Percentiles rank a stretch among this genome's conserved stretches.
phyloP scores from a whole-genome alignment of 1,140 invertebrate genomes.

The Trichomalopsis sarcophagae region DNA sequence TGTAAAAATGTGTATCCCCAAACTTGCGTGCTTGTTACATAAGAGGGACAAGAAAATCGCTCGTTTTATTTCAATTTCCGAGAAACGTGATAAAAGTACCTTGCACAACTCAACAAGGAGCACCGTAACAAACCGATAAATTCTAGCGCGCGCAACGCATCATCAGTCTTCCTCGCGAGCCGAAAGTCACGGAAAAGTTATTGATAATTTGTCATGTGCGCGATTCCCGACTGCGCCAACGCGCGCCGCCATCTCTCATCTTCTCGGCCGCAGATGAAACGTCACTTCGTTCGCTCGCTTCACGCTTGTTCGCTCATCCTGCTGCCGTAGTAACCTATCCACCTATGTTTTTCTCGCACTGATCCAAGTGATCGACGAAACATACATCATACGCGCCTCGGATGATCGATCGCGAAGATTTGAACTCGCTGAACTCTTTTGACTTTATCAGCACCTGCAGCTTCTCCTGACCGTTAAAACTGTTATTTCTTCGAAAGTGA shows the following conservation, averaged over 20 bases:
- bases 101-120: not conserved
- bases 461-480: not conserved
- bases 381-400: not conserved
- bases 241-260: constrained; percentile 50
- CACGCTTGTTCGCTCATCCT: not conserved
- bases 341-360: constrained; percentile 30
- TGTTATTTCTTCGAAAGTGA: not conserved
- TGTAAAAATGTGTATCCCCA: not conserved
- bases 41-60: not conserved
- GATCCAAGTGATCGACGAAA: constrained; percentile 31
- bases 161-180: constrained; percentile 44
- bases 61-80: not conserved
- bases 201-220: constrained; percentile 64
- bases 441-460: constrained; percentile 15
- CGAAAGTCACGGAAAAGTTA: constrained; percentile 58
- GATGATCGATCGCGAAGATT: constrained; percentile 44
- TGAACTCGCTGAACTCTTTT: constrained; percentile 21
- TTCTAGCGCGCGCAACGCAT: constrained; percentile 6
- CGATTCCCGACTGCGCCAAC: constrained; percentile 54
- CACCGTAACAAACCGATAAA: constrained; percentile 28
- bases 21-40: too few relatives aligned
- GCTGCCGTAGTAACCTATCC: constrained; percentile 22
- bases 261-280: constrained; percentile 45
- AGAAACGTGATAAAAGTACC: constrained; percentile 3
- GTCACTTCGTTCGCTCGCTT: constrained; percentile 23